phyloP scores from a whole-genome alignment of 2,888 invertebrate species.

The Cryptus viduatorius region DNA sequence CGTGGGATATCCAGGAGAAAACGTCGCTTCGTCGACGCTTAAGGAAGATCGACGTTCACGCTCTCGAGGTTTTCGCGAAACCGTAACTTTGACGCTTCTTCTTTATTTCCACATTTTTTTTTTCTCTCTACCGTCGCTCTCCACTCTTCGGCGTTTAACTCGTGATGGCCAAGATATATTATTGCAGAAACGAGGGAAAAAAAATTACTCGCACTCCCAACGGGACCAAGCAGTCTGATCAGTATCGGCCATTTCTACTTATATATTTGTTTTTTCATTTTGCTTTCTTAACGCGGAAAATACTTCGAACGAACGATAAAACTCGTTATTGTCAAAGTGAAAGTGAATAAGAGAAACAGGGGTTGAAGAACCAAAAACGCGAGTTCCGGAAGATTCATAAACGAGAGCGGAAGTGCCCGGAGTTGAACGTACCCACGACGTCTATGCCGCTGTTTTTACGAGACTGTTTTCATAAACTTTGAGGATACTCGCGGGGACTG shows the following conservation, averaged over 20 bases:
- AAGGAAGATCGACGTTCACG: slow-evolving; percentile 49
- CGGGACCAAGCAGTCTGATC: not conserved
- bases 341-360: not conserved
- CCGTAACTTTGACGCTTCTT: slow-evolving; percentile 22
- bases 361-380: not conserved
- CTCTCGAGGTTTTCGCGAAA: slow-evolving; percentile 12
- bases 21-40: slow-evolving; percentile 40
- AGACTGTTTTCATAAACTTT: slow-evolving; percentile 69
- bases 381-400: not conserved
- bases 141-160: not conserved
- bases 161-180: slow-evolving; percentile 10
- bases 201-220: not conserved
- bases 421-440: not conserved
- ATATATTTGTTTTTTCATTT: not conserved
- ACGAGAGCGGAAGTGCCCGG: not conserved
- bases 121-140: not conserved
- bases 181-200: slow-evolving; percentile 4
- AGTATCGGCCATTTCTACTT: slow-evolving; percentile 8
- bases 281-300: not conserved
- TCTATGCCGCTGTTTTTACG: slow-evolving; percentile 41
- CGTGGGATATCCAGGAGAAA: slow-evolving; percentile 23
- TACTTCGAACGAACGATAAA: not conserved
- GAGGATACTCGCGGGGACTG: slow-evolving; percentile 56
- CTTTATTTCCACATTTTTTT: slow-evolving; percentile 33
- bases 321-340: not conserved